Percentiles rank a stretch among this genome's conserved stretches.
phyloP scores from a whole-genome alignment of 1,140 invertebrate species.

The Bilobella aurantiaca region DNA sequence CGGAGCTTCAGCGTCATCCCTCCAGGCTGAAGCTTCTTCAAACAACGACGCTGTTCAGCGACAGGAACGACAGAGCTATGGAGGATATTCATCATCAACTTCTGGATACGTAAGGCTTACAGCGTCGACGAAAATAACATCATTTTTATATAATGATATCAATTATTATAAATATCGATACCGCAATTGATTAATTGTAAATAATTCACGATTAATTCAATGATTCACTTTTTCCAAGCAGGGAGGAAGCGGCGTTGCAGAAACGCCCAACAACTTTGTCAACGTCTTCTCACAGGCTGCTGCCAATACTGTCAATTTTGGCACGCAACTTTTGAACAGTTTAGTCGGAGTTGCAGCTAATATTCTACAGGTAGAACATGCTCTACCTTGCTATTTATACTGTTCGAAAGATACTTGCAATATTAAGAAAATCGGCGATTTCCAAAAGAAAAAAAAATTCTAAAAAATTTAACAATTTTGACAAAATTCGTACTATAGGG shows the following conservation, averaged over 20 bases:
- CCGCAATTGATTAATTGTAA: too few relatives aligned
- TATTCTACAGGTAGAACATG: conserved; percentile 35
- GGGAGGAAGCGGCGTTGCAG: conserved; percentile 33
- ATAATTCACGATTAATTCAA: too few relatives aligned
- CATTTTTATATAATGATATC: too few relatives aligned
- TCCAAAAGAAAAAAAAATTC: too few relatives aligned
- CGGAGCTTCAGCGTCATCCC: conserved; percentile 23
- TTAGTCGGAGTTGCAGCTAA: conserved; percentile 35
- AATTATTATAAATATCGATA: too few relatives aligned
- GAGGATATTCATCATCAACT: conserved; percentile 11
- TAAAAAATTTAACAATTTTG: too few relatives aligned
- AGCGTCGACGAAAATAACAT: not conserved
- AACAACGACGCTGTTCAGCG: conserved; percentile 32
- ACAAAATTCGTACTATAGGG: conserved; percentile 24
- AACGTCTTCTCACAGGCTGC: conserved; percentile 36
- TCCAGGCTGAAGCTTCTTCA: conserved; percentile 34
- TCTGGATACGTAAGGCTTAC: conserved; percentile 6
- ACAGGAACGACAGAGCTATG: conserved; percentile 20
- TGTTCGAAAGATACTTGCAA: too few relatives aligned
- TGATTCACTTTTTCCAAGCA: conserved; percentile 13
- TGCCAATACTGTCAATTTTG: conserved; percentile 36
- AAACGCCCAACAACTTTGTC: conserved; percentile 35
- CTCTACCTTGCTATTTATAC: too few relatives aligned
- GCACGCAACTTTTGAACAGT: conserved; percentile 35
- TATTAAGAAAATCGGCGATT: too few relatives aligned